Evolutionary conservation across 2,888 invertebrate genomes (phyloP).

Genomic region (Pachycephus smyrnensis): DNA sequence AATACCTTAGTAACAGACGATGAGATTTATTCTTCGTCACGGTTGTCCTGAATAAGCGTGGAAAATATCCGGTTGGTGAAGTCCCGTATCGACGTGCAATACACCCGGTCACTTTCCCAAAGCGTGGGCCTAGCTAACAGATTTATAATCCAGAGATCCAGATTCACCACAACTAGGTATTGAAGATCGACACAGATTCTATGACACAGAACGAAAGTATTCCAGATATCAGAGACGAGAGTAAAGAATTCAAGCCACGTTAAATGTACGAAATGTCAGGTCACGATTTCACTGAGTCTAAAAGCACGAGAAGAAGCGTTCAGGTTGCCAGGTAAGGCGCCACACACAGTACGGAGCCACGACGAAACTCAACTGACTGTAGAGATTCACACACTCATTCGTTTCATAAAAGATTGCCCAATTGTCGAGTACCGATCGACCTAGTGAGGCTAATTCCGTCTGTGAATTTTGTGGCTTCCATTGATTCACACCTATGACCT

Average conservation of each 20-base stretch:
- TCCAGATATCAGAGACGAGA: background rate
- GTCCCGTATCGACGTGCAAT: no score
- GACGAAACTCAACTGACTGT: background rate
- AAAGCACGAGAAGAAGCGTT: background rate
- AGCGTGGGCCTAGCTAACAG: background rate
- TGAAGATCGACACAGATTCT: background rate
- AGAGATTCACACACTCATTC: background rate
- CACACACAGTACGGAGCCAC: background rate
- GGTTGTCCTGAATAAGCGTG: background rate
- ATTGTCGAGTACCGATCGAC: slow-evolving; percentile 3
- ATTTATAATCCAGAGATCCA: background rate
- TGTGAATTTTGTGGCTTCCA: slow-evolving; percentile 28
- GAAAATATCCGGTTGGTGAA: background rate
- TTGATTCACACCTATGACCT: slow-evolving; percentile 28
- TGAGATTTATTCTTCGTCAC: background rate
- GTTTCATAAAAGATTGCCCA: background rate
- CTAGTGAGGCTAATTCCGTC: slow-evolving; percentile 40
- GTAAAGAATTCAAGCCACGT: background rate
- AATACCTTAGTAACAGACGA: background rate
- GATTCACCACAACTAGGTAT: background rate
- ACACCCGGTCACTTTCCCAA: background rate
- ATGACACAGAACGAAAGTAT: background rate
- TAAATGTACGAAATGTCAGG: background rate
- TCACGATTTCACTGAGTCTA: background rate
- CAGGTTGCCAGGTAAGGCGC: background rate